Evolutionary conservation across 2,888 invertebrate species (phyloP).

Genomic region (Diplazon laetatorius): DNA sequence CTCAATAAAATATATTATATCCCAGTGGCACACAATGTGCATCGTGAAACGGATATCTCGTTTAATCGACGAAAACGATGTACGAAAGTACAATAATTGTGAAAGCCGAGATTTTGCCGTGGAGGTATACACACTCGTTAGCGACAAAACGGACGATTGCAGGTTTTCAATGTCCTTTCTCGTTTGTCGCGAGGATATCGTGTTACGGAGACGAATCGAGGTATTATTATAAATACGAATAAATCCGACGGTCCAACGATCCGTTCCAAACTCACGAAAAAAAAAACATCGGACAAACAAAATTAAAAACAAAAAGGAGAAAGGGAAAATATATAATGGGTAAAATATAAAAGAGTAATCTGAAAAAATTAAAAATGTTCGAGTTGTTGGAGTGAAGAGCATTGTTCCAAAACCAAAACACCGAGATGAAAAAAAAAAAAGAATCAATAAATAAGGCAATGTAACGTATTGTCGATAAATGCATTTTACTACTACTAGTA

Average conservation of each 20-base stretch:
- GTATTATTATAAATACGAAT: slow-evolving; percentile 20
- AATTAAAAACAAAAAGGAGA: too few relatives aligned
- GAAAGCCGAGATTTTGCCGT: slow-evolving; percentile 53
- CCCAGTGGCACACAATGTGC: not conserved
- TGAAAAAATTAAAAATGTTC: not conserved
- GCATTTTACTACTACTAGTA: too few relatives aligned
- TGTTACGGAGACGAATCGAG: slow-evolving; percentile 30
- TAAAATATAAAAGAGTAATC: too few relatives aligned
- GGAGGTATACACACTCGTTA: slow-evolving; percentile 55
- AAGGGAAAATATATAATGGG: too few relatives aligned
- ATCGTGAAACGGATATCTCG: slow-evolving; percentile 25
- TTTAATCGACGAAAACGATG: slow-evolving; percentile 29
- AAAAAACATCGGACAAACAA: too few relatives aligned
- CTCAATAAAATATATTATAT: too few relatives aligned
- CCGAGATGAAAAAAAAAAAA: too few relatives aligned
- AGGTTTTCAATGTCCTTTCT: slow-evolving; percentile 32
- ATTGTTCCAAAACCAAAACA: too few relatives aligned
- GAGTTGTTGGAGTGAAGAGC: too few relatives aligned
- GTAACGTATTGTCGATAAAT: too few relatives aligned
- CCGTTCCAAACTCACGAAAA: too few relatives aligned
- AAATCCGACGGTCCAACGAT: not conserved
- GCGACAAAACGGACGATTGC: slow-evolving; percentile 39
- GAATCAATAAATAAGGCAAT: too few relatives aligned
- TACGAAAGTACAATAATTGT: slow-evolving; percentile 38
- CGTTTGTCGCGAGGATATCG: slow-evolving; percentile 25